Conservation (phyloP, 2,797 vertebrate genomes). For the Cottoperca gobio region DNA sequence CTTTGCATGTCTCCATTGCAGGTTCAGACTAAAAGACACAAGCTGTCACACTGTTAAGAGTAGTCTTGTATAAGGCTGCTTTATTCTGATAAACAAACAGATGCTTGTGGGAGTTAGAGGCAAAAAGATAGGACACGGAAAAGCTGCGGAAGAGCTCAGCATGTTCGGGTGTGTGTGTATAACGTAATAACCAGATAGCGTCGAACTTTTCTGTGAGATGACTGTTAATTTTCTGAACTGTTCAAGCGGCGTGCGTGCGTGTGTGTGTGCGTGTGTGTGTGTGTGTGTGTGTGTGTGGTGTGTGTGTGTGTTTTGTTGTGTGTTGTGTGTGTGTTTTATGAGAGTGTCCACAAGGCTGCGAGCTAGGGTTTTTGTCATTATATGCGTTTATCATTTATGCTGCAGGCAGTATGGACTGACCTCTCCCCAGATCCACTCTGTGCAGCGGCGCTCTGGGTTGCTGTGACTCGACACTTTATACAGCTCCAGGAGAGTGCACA, state of each 20-base stretch:
- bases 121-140: slow-evolving; percentile 39
- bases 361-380: neutral
- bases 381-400: slow-evolving; percentile 14
- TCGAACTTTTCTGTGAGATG: slow-evolving; percentile 7
- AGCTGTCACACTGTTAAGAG: slow-evolving; percentile 54
- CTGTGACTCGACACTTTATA: slow-evolving; percentile 98
- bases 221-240: neutral
- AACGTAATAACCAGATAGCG: neutral
- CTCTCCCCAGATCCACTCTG: slow-evolving; percentile 97
- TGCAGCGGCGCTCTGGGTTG: slow-evolving; percentile 96
- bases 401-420: slow-evolving; percentile 80
- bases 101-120: slow-evolving; percentile 64
- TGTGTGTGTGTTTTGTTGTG: too few relatives aligned
- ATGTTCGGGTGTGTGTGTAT: slow-evolving; percentile 2
- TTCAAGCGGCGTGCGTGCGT: neutral
- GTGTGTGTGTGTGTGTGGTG: too few relatives aligned
- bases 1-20: slow-evolving; percentile 44
- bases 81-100: slow-evolving; percentile 81
- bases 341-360: slow-evolving; percentile 7
- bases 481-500: slow-evolving; percentile 92
- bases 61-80: slow-evolving; percentile 48
- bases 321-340: too few relatives aligned
- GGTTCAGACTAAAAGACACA: slow-evolving; percentile 47
- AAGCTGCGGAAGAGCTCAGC: slow-evolving; percentile 29
- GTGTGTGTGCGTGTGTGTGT: too few relatives aligned